Base-by-base conservation (phyloP, 2,888 invertebrate genomes). In the Acanthosepion lycidas region DNA sequence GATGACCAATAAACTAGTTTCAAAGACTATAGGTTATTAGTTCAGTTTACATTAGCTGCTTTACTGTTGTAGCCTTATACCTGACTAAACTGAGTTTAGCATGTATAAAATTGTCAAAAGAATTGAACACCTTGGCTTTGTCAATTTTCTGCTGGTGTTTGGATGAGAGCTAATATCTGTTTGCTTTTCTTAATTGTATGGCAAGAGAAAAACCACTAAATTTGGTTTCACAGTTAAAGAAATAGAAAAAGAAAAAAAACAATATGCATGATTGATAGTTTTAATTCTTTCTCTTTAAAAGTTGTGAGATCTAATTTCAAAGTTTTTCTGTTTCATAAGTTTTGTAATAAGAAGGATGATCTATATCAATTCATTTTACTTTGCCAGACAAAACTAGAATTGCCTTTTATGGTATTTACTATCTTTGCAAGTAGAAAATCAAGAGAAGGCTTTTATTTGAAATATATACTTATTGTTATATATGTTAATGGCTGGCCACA, bases 251-350 rank as follows among this genome's bases (percentile, higher is more conserved):
- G 6, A 51, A 6, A 78, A 78, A n/a, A 78, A 78, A n/a, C 78
- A 78, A 78, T 59, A 59, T 0, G 55, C 55, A 59, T 23, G n/a
- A n/a, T 78, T 15, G 28, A 78, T 78, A 15, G 78, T 15, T 78
- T 78, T 78, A 78, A 78, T 12, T 78, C n/a, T 78, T n/a, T 78
- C n/a, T 78, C 78, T 78, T 78, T 78, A n/a, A 78, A 78, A 78
- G 78, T n/a, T 78, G 78, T 78, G n/a, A 78, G 78, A 78, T 78
- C n/a, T 78, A 78, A 78, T 78, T 78, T 78, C 12, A 78, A 78
- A n/a, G n/a, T 78, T 78, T n/a, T n/a, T 12, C 78, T n/a, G 20
- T 78, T n/a, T n/a, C 78, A n/a, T n/a, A 78, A 78, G n/a, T n/a
- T 4, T 78, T n/a, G 9, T n/a, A n/a, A n/a, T 8, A 78, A 18